Base-by-base conservation (phyloP, 2,113 vertebrate genomes). In the Laterallus jamaicensis region DNA sequence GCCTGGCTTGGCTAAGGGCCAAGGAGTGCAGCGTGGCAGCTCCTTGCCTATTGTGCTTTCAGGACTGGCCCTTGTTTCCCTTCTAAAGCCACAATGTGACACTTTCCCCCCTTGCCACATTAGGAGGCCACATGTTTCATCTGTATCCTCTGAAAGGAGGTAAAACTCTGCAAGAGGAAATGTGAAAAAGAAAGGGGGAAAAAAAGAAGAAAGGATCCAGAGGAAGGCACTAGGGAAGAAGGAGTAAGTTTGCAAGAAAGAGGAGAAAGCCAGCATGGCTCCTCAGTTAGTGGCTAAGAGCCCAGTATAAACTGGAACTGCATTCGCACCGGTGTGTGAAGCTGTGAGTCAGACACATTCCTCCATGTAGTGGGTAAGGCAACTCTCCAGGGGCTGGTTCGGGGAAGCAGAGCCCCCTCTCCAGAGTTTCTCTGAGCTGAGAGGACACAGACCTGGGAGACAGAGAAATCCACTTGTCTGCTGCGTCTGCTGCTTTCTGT, bases 301-400 rank as follows among this genome's bases (percentile, higher is more conserved):
- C 39, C 24, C 26, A 40, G 20, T 47, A 50, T 88, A 71, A 92
- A 82, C 3, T 58, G 25, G 74, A 76, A 77, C n/a, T 76, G 29
- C 5, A 0, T 71, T 96, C 31, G 3, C 93, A 94, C 79, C 0
- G 0, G 67, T 79, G 84, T 97, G 96, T 89, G 92, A 97, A 93
- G 50, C 66, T 62, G 26, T 94, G 95, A 95, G 82, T 82, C 77
- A 95, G 82, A 69, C 52, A 75, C 75, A 73, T 93, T 96, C 90
- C 62, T 92, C 58, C 1, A 2, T 60, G 52, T 39, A 59, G 76
- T 68, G 77, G 87, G 71, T 18, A 86, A 95, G 63, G 59, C 47
- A n/a, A 16, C 35, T 88, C 58, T 62, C 12, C 8, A 16, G 37
- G 35, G 69, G 31, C 31, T 73, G 77, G 81, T 88, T 87, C 15